Conservation (phyloP, 2,888 invertebrate species). For the Branchellion lobata region DNA sequence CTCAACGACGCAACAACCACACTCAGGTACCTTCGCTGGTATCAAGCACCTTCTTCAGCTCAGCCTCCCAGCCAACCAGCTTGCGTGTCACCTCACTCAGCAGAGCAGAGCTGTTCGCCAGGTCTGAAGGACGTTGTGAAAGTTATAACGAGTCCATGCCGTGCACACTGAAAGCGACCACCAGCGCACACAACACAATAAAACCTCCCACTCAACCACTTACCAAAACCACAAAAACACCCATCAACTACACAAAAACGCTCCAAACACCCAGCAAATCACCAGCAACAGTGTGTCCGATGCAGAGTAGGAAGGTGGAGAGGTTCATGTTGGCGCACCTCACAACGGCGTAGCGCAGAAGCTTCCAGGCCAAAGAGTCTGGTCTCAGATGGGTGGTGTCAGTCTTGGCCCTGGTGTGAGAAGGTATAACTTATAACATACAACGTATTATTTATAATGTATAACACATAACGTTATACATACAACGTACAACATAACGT, state of each 20-base stretch:
- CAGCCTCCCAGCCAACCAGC: slow-evolving; percentile 84
- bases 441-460: too few species aligned
- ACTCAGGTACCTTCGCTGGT: neutral
- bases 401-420: neutral
- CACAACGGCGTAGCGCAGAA: slow-evolving; percentile 84
- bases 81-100: slow-evolving; percentile 84
- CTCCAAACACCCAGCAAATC: slow-evolving; percentile 47
- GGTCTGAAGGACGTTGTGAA: slow-evolving; percentile 67
- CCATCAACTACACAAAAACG: slow-evolving; percentile 1
- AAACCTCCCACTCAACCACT: neutral
- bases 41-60: slow-evolving; percentile 72
- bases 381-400: slow-evolving; percentile 75
- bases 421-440: neutral
- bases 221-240: too few species aligned
- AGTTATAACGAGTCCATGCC: neutral
- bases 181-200: neutral
- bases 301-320: slow-evolving; percentile 80
- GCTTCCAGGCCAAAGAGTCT: slow-evolving; percentile 90
- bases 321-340: slow-evolving; percentile 80
- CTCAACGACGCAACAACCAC: neutral
- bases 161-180: neutral
- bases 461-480: too few species aligned
- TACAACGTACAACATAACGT: too few species aligned
- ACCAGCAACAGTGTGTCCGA: slow-evolving; percentile 88
- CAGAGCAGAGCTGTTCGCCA: slow-evolving; percentile 89